These are phyloP conservation scores for Pseudonaja textilis DNA, from an alignment of 2,113 vertebrate genomes.

Conservation along the genomic window DNA sequence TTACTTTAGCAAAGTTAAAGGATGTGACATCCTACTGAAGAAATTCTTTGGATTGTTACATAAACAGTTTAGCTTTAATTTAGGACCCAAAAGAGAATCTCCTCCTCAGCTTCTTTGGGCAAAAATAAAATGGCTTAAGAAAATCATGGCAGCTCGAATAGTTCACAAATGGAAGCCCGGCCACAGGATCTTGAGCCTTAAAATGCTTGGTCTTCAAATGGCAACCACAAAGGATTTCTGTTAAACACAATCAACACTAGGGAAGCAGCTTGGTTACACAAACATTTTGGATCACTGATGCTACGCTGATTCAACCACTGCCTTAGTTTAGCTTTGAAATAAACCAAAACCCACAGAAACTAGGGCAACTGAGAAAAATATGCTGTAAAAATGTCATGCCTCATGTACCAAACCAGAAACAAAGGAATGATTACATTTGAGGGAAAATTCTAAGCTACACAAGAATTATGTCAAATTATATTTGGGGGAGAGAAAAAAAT, in stretches of 20 bases:
- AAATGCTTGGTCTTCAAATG: neutral
- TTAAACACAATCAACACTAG: conserved; percentile 56
- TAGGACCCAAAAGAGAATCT: neutral
- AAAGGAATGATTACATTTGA: neutral
- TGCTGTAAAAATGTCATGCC: rapidly evolving
- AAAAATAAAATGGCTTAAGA: conserved; percentile 10
- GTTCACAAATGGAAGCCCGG: neutral
- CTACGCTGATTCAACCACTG: neutral
- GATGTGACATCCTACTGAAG: neutral
- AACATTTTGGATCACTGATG: conserved; percentile 17
- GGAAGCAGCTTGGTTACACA: neutral
- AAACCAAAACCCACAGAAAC: neutral
- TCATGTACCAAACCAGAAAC: neutral
- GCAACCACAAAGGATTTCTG: conserved; percentile 49
- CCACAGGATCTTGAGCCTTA: neutral
- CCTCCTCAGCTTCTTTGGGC: neutral
- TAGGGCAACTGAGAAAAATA: neutral
- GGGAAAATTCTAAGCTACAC: neutral
- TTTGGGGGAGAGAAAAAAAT: neutral
- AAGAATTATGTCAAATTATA: neutral
- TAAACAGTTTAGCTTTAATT: neutral
- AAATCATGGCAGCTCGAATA: conserved; percentile 5
- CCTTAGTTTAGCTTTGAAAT: neutral
- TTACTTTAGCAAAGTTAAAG: neutral
- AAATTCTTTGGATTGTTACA: neutral